Conservation (phyloP, 2,113 vertebrate genomes). For the Regulus satrapa region DNA sequence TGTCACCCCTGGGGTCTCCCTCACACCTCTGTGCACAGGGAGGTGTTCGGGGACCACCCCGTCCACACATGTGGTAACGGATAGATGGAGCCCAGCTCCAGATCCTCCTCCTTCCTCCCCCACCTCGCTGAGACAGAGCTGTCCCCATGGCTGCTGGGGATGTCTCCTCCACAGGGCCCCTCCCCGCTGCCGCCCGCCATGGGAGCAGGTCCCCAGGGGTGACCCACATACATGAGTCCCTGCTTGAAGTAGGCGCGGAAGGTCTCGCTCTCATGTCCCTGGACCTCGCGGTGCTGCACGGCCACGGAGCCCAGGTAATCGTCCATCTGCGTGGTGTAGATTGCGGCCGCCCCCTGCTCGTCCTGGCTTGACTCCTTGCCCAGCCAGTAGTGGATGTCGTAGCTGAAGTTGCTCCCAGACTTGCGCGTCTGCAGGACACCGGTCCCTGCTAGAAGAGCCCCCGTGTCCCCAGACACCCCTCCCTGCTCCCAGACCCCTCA, state of each 20-base stretch:
- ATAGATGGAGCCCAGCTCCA: background rate
- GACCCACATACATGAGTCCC: conserved; percentile 76
- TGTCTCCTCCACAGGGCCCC: rapidly evolving
- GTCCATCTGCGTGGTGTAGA: conserved; percentile 83
- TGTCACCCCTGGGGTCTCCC: background rate
- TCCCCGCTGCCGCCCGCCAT: background rate
- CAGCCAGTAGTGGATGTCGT: conserved; percentile 87
- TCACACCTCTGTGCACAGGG: background rate
- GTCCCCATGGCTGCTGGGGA: background rate
- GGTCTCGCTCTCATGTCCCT: conserved; percentile 78
- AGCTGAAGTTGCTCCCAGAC: conserved; percentile 69
- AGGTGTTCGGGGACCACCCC: rapidly evolving
- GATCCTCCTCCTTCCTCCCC: background rate
- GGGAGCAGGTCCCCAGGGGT: rapidly evolving
- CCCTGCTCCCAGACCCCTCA: background rate
- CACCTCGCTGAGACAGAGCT: background rate
- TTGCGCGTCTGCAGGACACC: conserved; percentile 75
- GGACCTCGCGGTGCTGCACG: conserved; percentile 81
- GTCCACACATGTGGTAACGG: rapidly evolving
- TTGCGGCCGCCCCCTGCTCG: conserved; percentile 83
- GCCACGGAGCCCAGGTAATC: conserved; percentile 78
- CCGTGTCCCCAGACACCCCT: background rate
- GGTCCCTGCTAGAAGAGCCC: background rate
- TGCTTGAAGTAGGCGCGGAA: conserved; percentile 85
- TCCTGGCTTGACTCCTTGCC: conserved; percentile 77